A percentile compares a stretch with the other conserved stretches of the same genome.
These are phyloP conservation scores for Boulengerochromis microlepis DNA, from an alignment of 2,113 vertebrate species.

Conservation along the genomic window DNA sequence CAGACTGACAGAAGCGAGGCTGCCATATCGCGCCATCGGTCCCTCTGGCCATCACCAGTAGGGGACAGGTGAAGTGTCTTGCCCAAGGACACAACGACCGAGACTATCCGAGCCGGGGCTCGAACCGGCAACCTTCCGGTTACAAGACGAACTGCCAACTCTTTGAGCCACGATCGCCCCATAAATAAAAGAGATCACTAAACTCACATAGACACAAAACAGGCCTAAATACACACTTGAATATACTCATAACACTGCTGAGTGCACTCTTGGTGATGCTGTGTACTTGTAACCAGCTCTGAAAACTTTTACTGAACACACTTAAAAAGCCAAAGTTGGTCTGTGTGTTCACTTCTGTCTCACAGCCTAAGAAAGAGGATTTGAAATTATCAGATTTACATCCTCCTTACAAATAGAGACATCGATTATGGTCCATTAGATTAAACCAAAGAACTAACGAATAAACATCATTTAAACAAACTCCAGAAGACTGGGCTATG, in stretches of 20 bases:
- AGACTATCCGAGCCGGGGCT: too few species aligned
- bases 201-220: not conserved
- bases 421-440: not conserved
- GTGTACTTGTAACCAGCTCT: not conserved
- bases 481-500: not conserved
- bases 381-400: not conserved
- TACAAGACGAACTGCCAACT: not conserved
- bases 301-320: not conserved
- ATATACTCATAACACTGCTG: not conserved
- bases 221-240: not conserved
- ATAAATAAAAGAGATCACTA: not conserved
- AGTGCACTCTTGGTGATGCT: not conserved
- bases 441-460: not conserved
- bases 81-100: too few species aligned
- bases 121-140: not conserved
- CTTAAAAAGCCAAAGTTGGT: not conserved
- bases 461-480: not conserved
- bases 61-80: too few species aligned
- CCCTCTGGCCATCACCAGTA: too few species aligned
- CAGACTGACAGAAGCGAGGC: accelerated
- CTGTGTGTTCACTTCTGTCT: not conserved
- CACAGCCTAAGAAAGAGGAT: not conserved
- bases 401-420: not conserved
- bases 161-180: not conserved
- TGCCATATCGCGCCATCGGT: too few species aligned